Evolutionary conservation across 2,797 vertebrate genomes (phyloP).

Genomic region (Helarctos malayanus): DNA sequence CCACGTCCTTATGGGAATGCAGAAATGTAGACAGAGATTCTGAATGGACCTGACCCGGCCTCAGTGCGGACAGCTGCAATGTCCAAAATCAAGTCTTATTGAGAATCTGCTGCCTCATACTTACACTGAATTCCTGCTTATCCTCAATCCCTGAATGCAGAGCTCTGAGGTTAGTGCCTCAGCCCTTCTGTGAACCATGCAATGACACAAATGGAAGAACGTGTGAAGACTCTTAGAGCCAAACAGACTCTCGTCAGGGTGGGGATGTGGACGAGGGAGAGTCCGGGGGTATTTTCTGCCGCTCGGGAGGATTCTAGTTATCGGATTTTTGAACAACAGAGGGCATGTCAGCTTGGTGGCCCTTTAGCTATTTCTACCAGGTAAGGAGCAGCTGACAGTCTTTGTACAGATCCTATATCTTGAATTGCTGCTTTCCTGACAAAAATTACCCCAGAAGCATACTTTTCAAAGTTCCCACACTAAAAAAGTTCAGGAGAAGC

Average conservation of each 20-base stretch:
- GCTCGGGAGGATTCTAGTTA: background rate
- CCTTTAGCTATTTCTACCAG: background rate
- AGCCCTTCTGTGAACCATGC: background rate
- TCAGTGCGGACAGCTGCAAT: rapidly evolving
- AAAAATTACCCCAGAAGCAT: background rate
- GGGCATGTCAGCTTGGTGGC: background rate
- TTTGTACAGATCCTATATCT: background rate
- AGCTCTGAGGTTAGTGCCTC: background rate
- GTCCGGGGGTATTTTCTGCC: background rate
- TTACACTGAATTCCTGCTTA: rapidly evolving
- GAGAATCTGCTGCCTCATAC: rapidly evolving
- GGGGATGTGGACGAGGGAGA: rapidly evolving
- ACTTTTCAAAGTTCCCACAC: slow-evolving; percentile 75
- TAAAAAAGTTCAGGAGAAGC: slow-evolving; percentile 65
- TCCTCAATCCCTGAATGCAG: background rate
- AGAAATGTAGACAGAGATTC: background rate
- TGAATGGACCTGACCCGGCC: rapidly evolving
- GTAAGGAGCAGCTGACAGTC: background rate
- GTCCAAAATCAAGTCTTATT: no score
- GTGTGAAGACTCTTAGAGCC: rapidly evolving
- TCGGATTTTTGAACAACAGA: background rate
- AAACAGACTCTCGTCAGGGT: rapidly evolving
- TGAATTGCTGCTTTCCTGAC: background rate
- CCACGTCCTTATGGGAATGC: background rate
- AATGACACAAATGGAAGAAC: rapidly evolving